phyloP scores from a whole-genome alignment of 2,113 vertebrate genomes.

The Ctenodactylus gundi region DNA sequence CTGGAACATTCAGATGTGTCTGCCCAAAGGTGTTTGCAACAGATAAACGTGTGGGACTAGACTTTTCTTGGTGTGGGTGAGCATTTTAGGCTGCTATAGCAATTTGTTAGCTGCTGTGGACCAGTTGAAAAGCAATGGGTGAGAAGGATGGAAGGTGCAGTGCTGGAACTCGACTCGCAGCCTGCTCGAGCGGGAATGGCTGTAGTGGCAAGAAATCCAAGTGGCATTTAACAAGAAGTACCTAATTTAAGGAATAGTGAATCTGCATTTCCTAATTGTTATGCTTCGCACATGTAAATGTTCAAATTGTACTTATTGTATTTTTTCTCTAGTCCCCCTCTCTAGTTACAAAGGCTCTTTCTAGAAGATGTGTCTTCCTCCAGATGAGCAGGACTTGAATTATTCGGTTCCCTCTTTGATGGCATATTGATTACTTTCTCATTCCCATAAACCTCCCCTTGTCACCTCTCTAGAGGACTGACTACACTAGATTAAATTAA shows the following conservation, averaged over 20 bases:
- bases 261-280: not conserved
- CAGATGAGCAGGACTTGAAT: conserved; percentile 45
- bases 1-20: not conserved
- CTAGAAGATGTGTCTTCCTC: not conserved
- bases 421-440: conserved; percentile 78
- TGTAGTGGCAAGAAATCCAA: not conserved
- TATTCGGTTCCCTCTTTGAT: conserved; percentile 32
- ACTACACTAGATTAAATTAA: conserved; percentile 81
- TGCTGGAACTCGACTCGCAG: fast-evolving
- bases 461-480: conserved; percentile 68
- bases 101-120: not conserved
- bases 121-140: not conserved
- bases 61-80: not conserved
- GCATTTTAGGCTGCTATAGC: not conserved
- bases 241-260: not conserved
- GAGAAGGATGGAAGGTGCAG: not conserved
- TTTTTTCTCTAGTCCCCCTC: not conserved
- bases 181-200: not conserved
- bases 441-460: conserved; percentile 63
- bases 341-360: not conserved
- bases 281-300: conserved; percentile 33
- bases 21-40: not conserved
- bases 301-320: not conserved
- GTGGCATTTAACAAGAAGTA: too few relatives aligned
- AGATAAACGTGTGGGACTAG: not conserved